Evolutionary conservation across 2,113 vertebrate genomes (phyloP).

Genomic region (Charina bottae): DNA sequence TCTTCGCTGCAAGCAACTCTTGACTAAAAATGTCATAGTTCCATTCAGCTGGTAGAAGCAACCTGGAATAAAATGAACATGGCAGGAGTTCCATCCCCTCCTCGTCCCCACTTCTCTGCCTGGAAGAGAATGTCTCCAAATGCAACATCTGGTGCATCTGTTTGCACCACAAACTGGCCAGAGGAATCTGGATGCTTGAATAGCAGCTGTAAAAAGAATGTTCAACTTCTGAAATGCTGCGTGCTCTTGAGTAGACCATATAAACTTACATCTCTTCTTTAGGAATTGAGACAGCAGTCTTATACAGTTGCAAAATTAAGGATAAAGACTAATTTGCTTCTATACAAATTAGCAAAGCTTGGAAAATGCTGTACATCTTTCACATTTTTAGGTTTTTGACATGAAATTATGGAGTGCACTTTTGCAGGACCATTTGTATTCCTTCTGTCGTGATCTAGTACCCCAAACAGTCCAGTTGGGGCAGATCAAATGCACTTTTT

Average conservation of each 20-base stretch:
- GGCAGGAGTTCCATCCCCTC: not conserved
- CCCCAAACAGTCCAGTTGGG: not conserved
- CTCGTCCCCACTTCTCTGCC: not conserved
- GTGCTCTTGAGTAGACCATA: not conserved
- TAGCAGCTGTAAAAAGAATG: not conserved
- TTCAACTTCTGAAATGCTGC: not conserved
- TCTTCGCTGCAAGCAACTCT: not conserved
- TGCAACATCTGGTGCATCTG: not conserved
- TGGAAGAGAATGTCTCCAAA: not conserved
- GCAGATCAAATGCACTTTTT: not conserved
- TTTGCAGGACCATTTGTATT: not conserved
- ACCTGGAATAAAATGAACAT: not conserved
- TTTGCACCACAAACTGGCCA: not conserved
- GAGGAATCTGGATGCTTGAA: not conserved
- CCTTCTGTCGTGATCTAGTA: not conserved
- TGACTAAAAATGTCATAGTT: not conserved
- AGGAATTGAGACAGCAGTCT: not conserved
- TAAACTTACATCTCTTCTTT: not conserved
- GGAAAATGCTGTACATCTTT: not conserved
- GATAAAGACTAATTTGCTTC: not conserved
- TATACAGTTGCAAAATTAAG: not conserved
- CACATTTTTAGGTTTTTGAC: not conserved
- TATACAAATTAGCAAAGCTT: not conserved
- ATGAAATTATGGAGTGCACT: not conserved
- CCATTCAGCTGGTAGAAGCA: not conserved